Evolutionary conservation across 2,113 vertebrate species (phyloP).

Genomic region (Jaculus jaculus): DNA sequence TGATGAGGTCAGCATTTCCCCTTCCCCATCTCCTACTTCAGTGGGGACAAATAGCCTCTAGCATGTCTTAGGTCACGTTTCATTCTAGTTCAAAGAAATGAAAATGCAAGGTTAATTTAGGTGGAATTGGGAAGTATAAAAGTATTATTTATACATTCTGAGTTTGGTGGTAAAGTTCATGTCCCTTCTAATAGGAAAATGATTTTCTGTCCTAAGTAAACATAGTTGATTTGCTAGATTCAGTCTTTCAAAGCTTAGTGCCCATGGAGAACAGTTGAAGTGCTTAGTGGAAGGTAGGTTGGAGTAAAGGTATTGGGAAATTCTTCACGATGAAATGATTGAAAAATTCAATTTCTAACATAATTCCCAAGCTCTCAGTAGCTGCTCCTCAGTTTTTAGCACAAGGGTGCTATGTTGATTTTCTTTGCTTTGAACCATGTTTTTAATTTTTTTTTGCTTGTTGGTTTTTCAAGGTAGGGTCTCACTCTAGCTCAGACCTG

Average conservation of each 20-base stretch:
- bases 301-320: background rate
- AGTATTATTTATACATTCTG: background rate
- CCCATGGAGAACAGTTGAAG: background rate
- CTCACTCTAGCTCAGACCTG: too few relatives aligned
- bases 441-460: too few relatives aligned
- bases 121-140: background rate
- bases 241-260: conserved; percentile 16
- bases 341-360: background rate
- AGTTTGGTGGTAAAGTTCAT: background rate
- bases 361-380: background rate
- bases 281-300: background rate
- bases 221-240: background rate
- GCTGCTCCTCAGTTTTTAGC: background rate
- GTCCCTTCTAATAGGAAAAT: conserved; percentile 6
- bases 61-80: background rate
- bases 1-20: background rate
- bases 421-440: background rate
- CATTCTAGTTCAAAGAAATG: background rate
- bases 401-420: background rate
- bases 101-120: background rate
- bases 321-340: background rate
- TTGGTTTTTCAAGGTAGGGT: too few relatives aligned
- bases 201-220: conserved; percentile 7
- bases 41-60: background rate
- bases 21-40: background rate